Percentiles rank a stretch among this genome's conserved stretches.
Conservation (phyloP, 2,113 vertebrate genomes). For the Beaufortia kweichowensis region DNA sequence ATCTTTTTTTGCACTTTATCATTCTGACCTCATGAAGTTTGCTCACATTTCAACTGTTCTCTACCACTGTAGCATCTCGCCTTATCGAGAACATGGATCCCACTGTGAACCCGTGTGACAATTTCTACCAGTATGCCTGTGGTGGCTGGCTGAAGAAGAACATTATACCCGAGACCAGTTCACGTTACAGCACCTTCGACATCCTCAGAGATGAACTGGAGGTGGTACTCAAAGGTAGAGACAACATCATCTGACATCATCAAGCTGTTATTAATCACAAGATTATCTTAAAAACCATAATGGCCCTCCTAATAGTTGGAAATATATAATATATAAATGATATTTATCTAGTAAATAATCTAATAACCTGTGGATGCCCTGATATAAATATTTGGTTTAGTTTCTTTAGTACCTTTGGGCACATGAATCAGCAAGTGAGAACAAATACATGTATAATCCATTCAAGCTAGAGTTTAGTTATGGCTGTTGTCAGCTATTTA, state of each 20-base stretch:
- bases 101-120: conserved; percentile 78
- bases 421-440: not conserved
- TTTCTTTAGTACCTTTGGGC: too few species aligned
- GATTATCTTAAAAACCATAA: not conserved
- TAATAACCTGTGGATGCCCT: too few species aligned
- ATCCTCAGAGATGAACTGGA: conserved; percentile 90
- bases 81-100: conserved; percentile 93
- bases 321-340: too few species aligned
- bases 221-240: conserved; percentile 89
- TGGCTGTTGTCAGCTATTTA: not conserved
- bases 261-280: not conserved
- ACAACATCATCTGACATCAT: not conserved
- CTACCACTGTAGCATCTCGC: conserved; percentile 78
- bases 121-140: conserved; percentile 93
- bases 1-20: too few species aligned
- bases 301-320: too few species aligned
- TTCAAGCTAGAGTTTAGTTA: not conserved
- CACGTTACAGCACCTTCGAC: conserved; percentile 92
- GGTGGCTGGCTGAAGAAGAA: conserved; percentile 94
- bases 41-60: not conserved
- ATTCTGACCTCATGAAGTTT: not conserved
- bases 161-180: conserved; percentile 91
- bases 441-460: conserved; percentile 2
- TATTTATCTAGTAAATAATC: too few species aligned
- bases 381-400: too few species aligned